Evolutionary conservation across 2,113 vertebrate species (phyloP), one percentile per base, ranked within the genome.

Genomic region (Eptesicus fuscus): DNA sequence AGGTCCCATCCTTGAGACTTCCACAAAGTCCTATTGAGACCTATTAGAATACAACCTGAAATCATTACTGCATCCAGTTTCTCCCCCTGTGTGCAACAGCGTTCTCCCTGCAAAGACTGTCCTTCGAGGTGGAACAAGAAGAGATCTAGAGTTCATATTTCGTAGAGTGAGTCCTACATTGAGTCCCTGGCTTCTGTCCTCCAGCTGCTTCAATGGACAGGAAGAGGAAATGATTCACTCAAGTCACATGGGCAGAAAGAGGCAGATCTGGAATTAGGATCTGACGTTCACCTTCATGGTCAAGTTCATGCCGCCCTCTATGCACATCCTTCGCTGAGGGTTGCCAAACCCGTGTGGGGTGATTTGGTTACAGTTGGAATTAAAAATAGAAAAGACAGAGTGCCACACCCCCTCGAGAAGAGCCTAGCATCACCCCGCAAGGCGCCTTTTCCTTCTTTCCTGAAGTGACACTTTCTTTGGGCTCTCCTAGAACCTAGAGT

Each of bases 281-380:
- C 20, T 1, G n/a, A 35, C 20, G 0, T 12, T 35, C 53, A 59
- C 20, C 10, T 20, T 49, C 65, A 28, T 9, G 25, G 20, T 77
- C 7, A 0, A 65, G 69, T 6, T 1, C 32, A 56, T 51, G 4
- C 37, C 56, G 47, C 30, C 42, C 5, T 10, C 65, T 20, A 7
- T 13, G n/a, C 11, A 0, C 6, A 2, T 67, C 17, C 23, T 32
- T 37, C 8, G 16, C 25, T 1, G 32, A 80, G n/a, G 23, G 47
- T 9, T 12, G 10, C 10, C 37, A 23, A 12, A 2, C 1, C 35
- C 7, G 28, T 0, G 2, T 23, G 12, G 44, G 40, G 22, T 5
- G 30, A 47, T 22, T 28, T 16, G 47, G 30, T 14, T n/a, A 25
- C 32, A 28, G 25, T 2, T 25, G 5, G 18, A 76, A 42, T 92